Percentiles rank a stretch among this genome's conserved stretches.
Conservation (phyloP, 1,140 invertebrate genomes). For the Drosophila subobscura region DNA sequence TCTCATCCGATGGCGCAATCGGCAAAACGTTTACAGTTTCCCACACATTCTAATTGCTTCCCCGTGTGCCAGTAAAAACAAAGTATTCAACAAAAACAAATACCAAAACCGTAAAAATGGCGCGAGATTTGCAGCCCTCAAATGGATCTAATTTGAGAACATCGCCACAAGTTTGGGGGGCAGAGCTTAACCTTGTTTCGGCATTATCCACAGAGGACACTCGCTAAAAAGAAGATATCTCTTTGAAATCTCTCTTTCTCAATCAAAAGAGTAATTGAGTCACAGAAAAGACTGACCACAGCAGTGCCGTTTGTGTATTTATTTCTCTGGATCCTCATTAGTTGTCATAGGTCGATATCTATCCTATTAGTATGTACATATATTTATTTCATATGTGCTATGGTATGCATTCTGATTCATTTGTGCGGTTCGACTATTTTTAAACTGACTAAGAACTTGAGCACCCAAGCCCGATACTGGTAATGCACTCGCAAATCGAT, state of each 20-base stretch:
- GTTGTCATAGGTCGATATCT: neutral
- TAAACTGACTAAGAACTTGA: neutral
- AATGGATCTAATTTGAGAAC: conserved; percentile 22
- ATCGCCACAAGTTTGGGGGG: neutral
- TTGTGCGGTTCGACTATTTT: too few relatives aligned
- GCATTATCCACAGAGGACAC: too few relatives aligned
- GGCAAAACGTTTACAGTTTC: neutral
- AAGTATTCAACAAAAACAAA: conserved; percentile 26
- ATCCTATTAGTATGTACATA: conserved; percentile 4
- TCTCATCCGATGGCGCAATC: conserved; percentile 3
- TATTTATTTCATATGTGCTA: neutral
- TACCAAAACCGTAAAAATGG: conserved; percentile 8
- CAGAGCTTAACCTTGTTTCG: too few relatives aligned
- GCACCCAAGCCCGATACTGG: too few relatives aligned
- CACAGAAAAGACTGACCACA: too few relatives aligned
- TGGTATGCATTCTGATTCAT: too few relatives aligned
- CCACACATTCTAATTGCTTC: conserved; percentile 26
- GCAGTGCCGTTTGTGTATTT: neutral
- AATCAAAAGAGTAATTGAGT: neutral
- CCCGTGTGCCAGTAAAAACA: conserved; percentile 12
- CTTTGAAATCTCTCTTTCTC: neutral
- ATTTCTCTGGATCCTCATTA: conserved; percentile 5
- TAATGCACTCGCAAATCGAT: too few relatives aligned
- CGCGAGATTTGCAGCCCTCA: conserved; percentile 6
- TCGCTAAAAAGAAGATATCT: neutral